phyloP scores from a whole-genome alignment of 2,888 invertebrate species.

The Orthonevra nobilis region DNA sequence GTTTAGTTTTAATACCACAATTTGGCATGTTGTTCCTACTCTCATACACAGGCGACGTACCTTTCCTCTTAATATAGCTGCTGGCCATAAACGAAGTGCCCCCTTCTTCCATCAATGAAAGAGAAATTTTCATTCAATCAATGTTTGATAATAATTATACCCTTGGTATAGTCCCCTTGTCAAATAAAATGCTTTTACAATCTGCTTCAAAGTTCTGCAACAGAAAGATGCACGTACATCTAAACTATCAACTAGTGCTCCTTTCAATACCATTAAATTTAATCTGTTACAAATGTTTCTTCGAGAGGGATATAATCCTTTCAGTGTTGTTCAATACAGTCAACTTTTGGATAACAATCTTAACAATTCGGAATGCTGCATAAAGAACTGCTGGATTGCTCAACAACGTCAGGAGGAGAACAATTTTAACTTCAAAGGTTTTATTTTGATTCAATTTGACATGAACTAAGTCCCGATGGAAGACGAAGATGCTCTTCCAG shows the following conservation, averaged over 20 bases:
- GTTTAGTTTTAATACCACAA: no score
- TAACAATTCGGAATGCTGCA: conserved; percentile 11
- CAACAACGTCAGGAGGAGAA: conserved; percentile 2
- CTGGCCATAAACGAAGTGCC: no score
- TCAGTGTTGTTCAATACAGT: conserved; percentile 26
- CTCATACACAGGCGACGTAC: no score
- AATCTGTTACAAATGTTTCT: conserved; percentile 47
- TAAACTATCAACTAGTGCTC: not conserved
- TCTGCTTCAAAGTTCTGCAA: no score
- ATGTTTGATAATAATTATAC: conserved; percentile 1
- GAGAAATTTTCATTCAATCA: no score
- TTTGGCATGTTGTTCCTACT: no score
- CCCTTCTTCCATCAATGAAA: no score
- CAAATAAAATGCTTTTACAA: conserved; percentile 4
- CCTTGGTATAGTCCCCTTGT: not conserved
- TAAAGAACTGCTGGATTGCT: not conserved
- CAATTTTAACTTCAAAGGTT: conserved; percentile 57
- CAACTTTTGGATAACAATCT: conserved; percentile 53
- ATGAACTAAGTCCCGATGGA: conserved; percentile 36
- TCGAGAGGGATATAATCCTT: conserved; percentile 21
- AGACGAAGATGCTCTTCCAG: conserved; percentile 10
- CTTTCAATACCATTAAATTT: conserved; percentile 34
- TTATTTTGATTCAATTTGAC: conserved; percentile 62
- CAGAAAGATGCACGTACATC: not conserved
- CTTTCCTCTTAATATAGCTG: no score